Evolutionary conservation across 1,140 invertebrate species (phyloP).

Genomic region (Papilio aristodemus): DNA sequence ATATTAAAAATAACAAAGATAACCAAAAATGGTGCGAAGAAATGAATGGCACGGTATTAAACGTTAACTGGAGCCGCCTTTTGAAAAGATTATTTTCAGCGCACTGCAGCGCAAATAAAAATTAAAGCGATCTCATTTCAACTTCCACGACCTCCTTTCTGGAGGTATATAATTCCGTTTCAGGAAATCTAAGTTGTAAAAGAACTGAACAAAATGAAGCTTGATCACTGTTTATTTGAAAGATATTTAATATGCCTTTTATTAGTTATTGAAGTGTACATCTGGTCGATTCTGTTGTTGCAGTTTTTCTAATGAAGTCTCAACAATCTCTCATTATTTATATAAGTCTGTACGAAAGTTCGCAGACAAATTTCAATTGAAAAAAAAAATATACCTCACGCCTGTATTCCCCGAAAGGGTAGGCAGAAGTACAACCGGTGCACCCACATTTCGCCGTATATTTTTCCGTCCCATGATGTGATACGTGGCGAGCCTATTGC

Average conservation of each 20-base stretch:
- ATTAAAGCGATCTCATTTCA: constrained; percentile 21
- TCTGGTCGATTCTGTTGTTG: too few species aligned
- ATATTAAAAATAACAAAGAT: not conserved
- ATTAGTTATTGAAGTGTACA: too few species aligned
- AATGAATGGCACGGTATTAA: constrained; percentile 14
- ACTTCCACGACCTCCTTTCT: constrained; percentile 5
- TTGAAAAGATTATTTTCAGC: constrained; percentile 16
- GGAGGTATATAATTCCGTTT: not conserved
- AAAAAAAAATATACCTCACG: too few species aligned
- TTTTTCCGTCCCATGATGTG: too few species aligned
- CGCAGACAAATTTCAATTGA: too few species aligned
- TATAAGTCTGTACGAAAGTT: too few species aligned
- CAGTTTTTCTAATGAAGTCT: too few species aligned
- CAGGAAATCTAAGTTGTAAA: not conserved
- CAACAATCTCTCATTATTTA: too few species aligned
- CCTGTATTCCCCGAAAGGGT: too few species aligned
- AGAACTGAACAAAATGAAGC: not conserved
- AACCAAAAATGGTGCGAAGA: not conserved
- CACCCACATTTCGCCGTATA: too few species aligned
- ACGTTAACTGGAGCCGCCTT: not conserved
- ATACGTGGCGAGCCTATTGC: too few species aligned
- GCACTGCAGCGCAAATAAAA: constrained; percentile 13
- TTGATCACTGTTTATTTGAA: not conserved
- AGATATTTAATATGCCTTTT: not conserved
- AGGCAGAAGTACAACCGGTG: too few species aligned